Percentiles rank a stretch among this genome's conserved stretches.
phyloP scores from a whole-genome alignment of 2,888 invertebrate genomes.

The Corbicula japonica region DNA sequence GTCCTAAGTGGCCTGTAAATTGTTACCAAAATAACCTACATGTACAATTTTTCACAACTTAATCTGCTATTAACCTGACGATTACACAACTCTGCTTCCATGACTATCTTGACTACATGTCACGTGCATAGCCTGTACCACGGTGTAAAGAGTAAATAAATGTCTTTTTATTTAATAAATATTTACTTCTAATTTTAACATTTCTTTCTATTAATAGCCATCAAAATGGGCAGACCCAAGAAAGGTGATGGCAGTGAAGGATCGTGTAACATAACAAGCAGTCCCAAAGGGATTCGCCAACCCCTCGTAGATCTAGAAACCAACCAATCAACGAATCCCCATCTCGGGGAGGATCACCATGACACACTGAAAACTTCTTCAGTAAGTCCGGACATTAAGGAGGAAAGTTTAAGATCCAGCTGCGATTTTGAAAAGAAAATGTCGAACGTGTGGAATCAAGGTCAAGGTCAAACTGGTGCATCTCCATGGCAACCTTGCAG shows the following conservation, averaged over 20 bases:
- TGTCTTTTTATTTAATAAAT: not conserved
- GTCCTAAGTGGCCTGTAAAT: too few species aligned
- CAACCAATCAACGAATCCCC: conserved; percentile 53
- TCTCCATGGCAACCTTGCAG: conserved; percentile 47
- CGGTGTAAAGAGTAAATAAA: too few species aligned
- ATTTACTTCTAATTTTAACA: not conserved
- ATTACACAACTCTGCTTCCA: too few species aligned
- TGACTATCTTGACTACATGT: too few species aligned
- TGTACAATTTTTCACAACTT: too few species aligned
- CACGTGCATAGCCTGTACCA: too few species aligned
- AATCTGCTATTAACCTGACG: too few species aligned
- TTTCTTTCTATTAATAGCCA: conserved; percentile 70
- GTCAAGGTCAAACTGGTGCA: conserved; percentile 17
- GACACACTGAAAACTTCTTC: conserved; percentile 57
- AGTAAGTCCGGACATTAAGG: conserved; percentile 48
- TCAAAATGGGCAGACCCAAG: conserved; percentile 83
- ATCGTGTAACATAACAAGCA: conserved; percentile 35
- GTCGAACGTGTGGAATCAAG: conserved; percentile 35
- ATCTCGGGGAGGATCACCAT: conserved; percentile 48
- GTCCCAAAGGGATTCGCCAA: conserved; percentile 47
- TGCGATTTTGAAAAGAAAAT: conserved; percentile 59
- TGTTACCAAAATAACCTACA: too few species aligned
- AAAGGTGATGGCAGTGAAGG: conserved; percentile 72
- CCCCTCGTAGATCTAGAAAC: conserved; percentile 53
- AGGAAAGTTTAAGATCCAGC: conserved; percentile 52